A percentile compares a stretch with the other conserved stretches of the same genome.
phyloP scores from a whole-genome alignment of 2,113 vertebrate genomes.

The Probosciger aterrimus region DNA sequence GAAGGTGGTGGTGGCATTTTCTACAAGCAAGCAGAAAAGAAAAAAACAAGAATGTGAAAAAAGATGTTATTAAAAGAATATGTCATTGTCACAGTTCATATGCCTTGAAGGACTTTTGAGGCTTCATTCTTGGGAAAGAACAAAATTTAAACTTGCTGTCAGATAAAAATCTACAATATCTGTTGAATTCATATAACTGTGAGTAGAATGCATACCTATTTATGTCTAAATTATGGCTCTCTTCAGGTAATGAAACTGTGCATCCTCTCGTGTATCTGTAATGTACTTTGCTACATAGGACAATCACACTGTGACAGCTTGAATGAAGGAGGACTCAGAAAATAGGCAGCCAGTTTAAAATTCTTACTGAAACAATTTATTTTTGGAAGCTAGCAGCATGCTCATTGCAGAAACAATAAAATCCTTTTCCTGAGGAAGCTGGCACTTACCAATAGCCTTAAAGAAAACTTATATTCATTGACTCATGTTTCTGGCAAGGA shows the following conservation, averaged over 20 bases:
- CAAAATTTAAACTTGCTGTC: background rate
- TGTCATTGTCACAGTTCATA: background rate
- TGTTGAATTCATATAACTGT: background rate
- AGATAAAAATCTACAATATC: background rate
- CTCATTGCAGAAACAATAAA: background rate
- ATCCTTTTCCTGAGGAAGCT: background rate
- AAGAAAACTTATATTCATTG: background rate
- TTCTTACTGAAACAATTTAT: background rate
- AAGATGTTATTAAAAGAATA: slow-evolving; percentile 21
- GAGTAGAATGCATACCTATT: background rate
- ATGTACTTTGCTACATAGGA: background rate
- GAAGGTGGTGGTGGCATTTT: slow-evolving; percentile 38
- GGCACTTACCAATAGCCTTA: background rate
- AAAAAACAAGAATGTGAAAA: background rate
- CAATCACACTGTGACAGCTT: background rate
- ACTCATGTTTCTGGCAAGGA: background rate
- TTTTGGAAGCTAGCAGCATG: background rate
- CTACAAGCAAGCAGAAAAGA: background rate
- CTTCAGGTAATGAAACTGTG: background rate
- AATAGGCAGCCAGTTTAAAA: slow-evolving; percentile 1
- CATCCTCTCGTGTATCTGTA: background rate
- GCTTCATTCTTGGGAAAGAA: background rate
- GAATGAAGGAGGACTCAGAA: slow-evolving; percentile 20
- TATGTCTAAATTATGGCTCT: background rate
- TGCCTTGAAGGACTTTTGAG: background rate